These are phyloP conservation scores for Platycheirus albimanus DNA, from an alignment of 2,888 invertebrate genomes.

Conservation along the genomic window DNA sequence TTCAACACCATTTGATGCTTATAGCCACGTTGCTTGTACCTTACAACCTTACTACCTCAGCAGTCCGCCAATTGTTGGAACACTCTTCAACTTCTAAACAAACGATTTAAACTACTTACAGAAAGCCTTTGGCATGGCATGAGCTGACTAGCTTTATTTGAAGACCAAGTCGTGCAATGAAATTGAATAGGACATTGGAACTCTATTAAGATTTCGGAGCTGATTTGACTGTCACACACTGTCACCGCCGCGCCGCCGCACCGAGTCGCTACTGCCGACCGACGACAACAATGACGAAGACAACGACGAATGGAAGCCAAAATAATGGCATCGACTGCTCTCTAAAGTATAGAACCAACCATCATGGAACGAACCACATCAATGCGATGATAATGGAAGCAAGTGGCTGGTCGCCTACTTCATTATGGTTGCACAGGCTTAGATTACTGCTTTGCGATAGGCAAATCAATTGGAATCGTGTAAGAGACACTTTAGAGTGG, in stretches of 20 bases:
- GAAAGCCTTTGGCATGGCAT: neutral
- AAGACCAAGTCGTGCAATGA: slow-evolving; percentile 70
- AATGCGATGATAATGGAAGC: slow-evolving; percentile 36
- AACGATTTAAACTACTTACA: slow-evolving; percentile 23
- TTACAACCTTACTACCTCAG: neutral
- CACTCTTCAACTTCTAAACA: slow-evolving; percentile 29
- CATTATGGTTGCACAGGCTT: slow-evolving; percentile 66
- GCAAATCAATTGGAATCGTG: slow-evolving; percentile 74
- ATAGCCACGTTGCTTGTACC: slow-evolving; percentile 43
- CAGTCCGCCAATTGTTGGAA: slow-evolving; percentile 24
- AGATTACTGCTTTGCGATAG: slow-evolving; percentile 67
- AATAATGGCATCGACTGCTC: slow-evolving; percentile 54
- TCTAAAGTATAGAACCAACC: slow-evolving; percentile 26
- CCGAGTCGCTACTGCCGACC: neutral
- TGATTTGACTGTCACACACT: slow-evolving; percentile 71
- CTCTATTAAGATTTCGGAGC: slow-evolving; percentile 73
- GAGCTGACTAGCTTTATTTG: slow-evolving; percentile 32
- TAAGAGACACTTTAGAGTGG: slow-evolving; percentile 74
- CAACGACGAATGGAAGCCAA: slow-evolving; percentile 29
- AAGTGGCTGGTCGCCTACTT: slow-evolving; percentile 48
- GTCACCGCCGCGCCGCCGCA: slow-evolving; percentile 19
- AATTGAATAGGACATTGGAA: slow-evolving; percentile 74
- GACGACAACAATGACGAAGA: slow-evolving; percentile 21
- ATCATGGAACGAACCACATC: slow-evolving; percentile 4
- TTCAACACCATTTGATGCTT: slow-evolving; percentile 59